Evolutionary conservation across 2,113 vertebrate genomes (phyloP).

Genomic region (Scomber scombrus): DNA sequence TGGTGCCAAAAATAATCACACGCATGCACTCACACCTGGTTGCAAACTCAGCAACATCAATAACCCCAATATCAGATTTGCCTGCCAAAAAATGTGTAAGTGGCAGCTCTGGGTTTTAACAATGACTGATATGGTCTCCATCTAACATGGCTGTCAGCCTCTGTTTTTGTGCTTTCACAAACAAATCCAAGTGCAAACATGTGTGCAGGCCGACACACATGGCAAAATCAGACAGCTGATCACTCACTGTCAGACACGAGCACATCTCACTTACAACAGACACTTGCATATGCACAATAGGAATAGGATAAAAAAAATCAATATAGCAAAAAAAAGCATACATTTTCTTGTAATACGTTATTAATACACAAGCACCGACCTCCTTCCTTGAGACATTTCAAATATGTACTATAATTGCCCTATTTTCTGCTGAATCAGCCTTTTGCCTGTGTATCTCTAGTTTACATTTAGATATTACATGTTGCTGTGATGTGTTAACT

Average conservation of each 20-base stretch:
- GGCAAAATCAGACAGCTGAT: conserved; percentile 10
- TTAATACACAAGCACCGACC: background rate
- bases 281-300: background rate
- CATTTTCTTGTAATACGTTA: background rate
- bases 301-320: conserved; percentile 21
- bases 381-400: background rate
- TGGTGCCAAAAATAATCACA: conserved; percentile 42
- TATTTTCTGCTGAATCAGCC: background rate
- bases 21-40: conserved; percentile 42
- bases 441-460: background rate
- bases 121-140: conserved; percentile 50
- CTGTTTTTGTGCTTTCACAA: conserved; percentile 29
- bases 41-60: conserved; percentile 70
- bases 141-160: conserved; percentile 52
- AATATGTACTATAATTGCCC: background rate
- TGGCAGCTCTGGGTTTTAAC: conserved; percentile 52
- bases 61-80: conserved; percentile 57
- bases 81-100: conserved; percentile 49
- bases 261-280: conserved; percentile 38
- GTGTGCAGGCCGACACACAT: conserved; percentile 14
- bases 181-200: conserved; percentile 32
- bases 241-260: background rate
- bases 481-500: background rate
- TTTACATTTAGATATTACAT: background rate
- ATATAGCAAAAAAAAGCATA: background rate